Evolutionary conservation across 1,140 invertebrate species (phyloP).

Genomic region (Penaeus vannamei): DNA sequence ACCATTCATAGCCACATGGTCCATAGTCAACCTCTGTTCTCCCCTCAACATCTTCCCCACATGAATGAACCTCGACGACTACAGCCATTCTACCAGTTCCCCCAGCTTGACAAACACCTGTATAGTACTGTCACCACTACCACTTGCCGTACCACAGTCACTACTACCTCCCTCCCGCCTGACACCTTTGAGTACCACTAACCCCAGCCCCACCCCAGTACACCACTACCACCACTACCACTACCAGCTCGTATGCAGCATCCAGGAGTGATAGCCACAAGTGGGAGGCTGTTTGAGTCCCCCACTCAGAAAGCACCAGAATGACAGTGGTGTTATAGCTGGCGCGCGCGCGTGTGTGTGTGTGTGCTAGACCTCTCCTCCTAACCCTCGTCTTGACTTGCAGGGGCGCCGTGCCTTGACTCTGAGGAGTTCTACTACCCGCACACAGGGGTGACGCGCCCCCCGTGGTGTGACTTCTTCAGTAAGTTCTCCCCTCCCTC

Average conservation of each 20-base stretch:
- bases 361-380: slow-evolving; percentile 19
- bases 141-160: not conserved
- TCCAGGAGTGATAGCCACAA: not conserved
- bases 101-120: too few species aligned
- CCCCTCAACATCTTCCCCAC: too few species aligned
- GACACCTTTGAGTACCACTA: not conserved
- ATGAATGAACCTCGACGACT: not conserved
- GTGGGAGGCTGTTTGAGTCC: not conserved
- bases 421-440: slow-evolving; percentile 68
- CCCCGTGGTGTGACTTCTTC: slow-evolving; percentile 67
- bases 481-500: slow-evolving; percentile 61
- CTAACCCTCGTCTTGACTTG: slow-evolving; percentile 65
- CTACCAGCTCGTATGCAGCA: slow-evolving; percentile 6
- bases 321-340: slow-evolving; percentile 43
- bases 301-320: slow-evolving; percentile 40
- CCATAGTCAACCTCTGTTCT: too few species aligned
- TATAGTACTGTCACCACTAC: not conserved
- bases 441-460: slow-evolving; percentile 67
- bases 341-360: slow-evolving; percentile 28
- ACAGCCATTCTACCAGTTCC: not conserved
- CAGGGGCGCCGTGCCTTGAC: slow-evolving; percentile 67
- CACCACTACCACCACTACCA: slow-evolving; percentile 36
- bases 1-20: too few species aligned
- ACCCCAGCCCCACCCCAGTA: not conserved
- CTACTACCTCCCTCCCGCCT: slow-evolving; percentile 4